A percentile compares a stretch with the other conserved stretches of the same genome.
phyloP scores from a whole-genome alignment of 2,888 invertebrate genomes.

The Andrena bicolor region DNA sequence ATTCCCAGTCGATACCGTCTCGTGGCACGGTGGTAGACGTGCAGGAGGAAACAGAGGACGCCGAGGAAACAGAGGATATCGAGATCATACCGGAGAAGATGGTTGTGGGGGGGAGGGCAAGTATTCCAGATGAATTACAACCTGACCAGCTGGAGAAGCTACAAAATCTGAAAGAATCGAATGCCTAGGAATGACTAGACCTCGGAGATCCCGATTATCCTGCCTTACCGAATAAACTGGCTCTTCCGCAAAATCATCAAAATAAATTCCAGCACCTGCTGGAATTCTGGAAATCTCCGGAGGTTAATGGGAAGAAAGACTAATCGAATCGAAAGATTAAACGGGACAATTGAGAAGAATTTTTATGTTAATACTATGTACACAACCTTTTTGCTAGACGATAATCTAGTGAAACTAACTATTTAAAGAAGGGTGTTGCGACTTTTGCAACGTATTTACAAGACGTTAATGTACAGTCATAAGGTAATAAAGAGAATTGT shows the following conservation, averaged over 20 bases:
- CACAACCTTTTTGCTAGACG: conserved; percentile 79
- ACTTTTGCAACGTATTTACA: conserved; percentile 81
- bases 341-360: conserved; percentile 57
- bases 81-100: conserved; percentile 81
- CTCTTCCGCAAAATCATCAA: conserved; percentile 83
- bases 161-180: conserved; percentile 95
- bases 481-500: conserved; percentile 80
- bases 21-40: conserved; percentile 74
- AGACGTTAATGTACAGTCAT: conserved; percentile 81
- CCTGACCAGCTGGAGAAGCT: conserved; percentile 95
- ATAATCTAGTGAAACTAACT: conserved; percentile 71
- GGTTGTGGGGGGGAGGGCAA: conserved; percentile 92
- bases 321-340: conserved; percentile 63
- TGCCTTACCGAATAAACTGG: conserved; percentile 81
- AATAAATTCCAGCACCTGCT: conserved; percentile 82
- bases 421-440: conserved; percentile 74
- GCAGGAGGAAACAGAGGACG: conserved; percentile 44
- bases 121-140: conserved; percentile 95
- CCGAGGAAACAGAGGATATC: conserved; percentile 68
- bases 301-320: conserved; percentile 79
- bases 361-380: conserved; percentile 76
- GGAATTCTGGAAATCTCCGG: conserved; percentile 83
- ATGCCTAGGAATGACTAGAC: conserved; percentile 89
- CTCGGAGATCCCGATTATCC: conserved; percentile 80
- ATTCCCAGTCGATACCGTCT: conserved; percentile 87